Evolutionary conservation across 1,140 invertebrate genomes (phyloP).

Genomic region (Megalopta genalis): DNA sequence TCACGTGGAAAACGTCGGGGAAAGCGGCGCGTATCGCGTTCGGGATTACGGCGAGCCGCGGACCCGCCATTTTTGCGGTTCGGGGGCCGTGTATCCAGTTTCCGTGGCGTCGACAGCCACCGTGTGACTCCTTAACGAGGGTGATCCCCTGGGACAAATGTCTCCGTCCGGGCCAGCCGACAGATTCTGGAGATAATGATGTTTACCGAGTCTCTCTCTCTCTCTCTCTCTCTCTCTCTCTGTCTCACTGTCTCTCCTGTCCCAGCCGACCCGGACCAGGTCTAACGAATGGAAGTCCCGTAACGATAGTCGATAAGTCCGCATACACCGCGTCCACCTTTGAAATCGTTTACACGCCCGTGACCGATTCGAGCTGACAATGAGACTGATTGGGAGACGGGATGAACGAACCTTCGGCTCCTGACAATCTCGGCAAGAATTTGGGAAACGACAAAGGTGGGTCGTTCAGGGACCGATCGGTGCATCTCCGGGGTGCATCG

Average conservation of each 20-base stretch:
- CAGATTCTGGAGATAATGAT: constrained; percentile 57
- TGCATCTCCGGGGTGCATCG: no score
- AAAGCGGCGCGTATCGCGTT: constrained; percentile 20
- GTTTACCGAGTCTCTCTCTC: constrained; percentile 31
- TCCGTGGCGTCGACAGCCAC: background rate
- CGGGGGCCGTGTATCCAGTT: background rate
- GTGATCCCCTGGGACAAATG: constrained; percentile 45
- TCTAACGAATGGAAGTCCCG: constrained; percentile 9
- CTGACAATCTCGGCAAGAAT: no score
- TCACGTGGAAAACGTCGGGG: constrained; percentile 34
- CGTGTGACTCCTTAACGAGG: constrained; percentile 48
- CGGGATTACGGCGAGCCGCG: constrained; percentile 24
- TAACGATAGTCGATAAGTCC: constrained; percentile 53
- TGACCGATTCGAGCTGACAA: background rate
- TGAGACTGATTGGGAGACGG: background rate
- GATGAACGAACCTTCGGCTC: no score
- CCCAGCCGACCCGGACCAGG: background rate
- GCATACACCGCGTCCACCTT: background rate
- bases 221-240: no score
- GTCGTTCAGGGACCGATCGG: no score
- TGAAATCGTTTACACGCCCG: background rate
- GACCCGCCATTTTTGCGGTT: constrained; percentile 13
- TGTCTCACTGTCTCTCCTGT: background rate
- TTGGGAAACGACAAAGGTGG: no score
- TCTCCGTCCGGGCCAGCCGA: constrained; percentile 24